Base-by-base conservation (phyloP, 2,888 invertebrate species). In the Meliscaeva auricollis region DNA sequence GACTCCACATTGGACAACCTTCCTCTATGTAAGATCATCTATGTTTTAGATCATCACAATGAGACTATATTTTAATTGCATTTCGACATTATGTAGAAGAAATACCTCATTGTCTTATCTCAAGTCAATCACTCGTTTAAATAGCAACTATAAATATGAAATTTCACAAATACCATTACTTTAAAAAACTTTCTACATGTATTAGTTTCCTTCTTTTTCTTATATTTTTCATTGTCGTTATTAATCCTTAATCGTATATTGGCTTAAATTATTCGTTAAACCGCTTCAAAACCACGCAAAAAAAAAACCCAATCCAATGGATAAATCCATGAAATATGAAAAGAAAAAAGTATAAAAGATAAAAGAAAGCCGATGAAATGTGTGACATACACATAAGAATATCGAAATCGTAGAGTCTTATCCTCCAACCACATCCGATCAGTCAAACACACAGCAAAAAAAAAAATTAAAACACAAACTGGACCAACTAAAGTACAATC, bases 361-460 rank as follows among this genome's bases (percentile, higher is more conserved):
- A 80, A 85, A 85, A 85, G 76, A 81, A 72, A 44, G 81, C 81
- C 81, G 85, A 85, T 72, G 26, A 41, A 54, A 62, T 54, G 46
- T 44, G 41, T 41, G 68, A 52, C 41, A 52, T 56, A 66, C 22
- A 48, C 17, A 58, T 17, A 74, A 35, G 48, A 52, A 48, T 44
- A 66, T 66, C 48, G 17, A 44, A 26, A 58, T 44, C 20, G 9
- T 17, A 20, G 3, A 26, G n/a, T n/a, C 62, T 74, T 64, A 60
- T 30, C 46, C 46, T 38, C 15, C 35, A 58, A 32, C 35, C 75
- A 48, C 50, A 74, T 75, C 69, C 22, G 66, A 60, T 66, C 56
- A 3, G 9, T 22, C 15, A 74, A 68, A 58, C 60, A 60, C 26
- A 76, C 4, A 22, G 4, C 4, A 30, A 7, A 13, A 32, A 13